Conservation (phyloP, 2,888 invertebrate genomes). For the Anoncus sp. region DNA sequence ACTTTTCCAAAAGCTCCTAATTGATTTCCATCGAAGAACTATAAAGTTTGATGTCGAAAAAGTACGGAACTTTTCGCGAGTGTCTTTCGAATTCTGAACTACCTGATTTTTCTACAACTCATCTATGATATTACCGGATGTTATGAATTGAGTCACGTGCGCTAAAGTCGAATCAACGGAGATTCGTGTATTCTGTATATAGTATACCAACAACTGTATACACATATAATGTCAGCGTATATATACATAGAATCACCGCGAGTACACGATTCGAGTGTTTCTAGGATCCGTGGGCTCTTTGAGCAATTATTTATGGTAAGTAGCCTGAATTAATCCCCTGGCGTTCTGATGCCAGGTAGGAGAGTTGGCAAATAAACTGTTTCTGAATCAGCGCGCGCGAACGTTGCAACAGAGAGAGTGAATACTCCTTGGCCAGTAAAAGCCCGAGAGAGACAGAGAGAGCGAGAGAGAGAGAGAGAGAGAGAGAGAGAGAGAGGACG, state of each 20-base stretch:
- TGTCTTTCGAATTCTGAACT: neutral
- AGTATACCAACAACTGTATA: neutral
- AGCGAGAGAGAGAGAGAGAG: conserved; percentile 33
- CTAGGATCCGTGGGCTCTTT: conserved; percentile 62
- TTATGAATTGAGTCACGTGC: neutral
- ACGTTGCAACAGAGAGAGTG: conserved; percentile 31
- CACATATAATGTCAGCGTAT: neutral
- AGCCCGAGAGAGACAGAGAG: conserved; percentile 24
- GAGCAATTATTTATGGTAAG: conserved; percentile 73
- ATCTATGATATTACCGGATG: neutral
- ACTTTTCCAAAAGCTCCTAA: no score
- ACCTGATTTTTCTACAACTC: neutral
- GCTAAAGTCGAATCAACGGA: neutral
- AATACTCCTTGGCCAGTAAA: conserved; percentile 4
- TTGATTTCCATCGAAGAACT: neutral
- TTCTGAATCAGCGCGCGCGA: conserved; percentile 69
- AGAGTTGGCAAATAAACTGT: conserved; percentile 71
- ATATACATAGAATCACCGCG: neutral
- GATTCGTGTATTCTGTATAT: neutral
- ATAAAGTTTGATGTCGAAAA: neutral
- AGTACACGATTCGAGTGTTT: conserved; percentile 32
- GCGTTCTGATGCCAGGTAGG: conserved; percentile 47
- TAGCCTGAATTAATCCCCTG: conserved; percentile 69
- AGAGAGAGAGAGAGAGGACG: conserved; percentile 41
- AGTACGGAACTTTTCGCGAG: neutral